phyloP scores from a whole-genome alignment of 2,888 invertebrate genomes.

The Diachrysia chrysitis region DNA sequence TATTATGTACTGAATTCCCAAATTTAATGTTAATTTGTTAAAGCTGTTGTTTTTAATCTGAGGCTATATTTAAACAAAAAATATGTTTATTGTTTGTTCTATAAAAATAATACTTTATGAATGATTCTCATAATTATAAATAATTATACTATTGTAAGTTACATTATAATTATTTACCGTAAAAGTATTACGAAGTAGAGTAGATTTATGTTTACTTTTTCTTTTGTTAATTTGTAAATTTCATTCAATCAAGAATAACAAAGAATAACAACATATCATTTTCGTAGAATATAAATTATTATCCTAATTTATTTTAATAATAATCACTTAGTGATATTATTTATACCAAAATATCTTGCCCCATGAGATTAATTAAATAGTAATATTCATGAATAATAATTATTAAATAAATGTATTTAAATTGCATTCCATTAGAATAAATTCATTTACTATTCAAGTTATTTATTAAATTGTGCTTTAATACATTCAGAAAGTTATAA shows the following conservation, averaged over 20 bases:
- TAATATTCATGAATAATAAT: conserved; percentile 29
- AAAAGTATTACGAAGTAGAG: conserved; percentile 78
- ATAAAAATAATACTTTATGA: conserved; percentile 39
- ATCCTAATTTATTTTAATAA: conserved; percentile 35
- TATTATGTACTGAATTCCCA: background rate
- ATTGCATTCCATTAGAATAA: conserved; percentile 49
- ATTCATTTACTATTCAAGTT: conserved; percentile 17
- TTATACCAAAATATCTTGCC: conserved; percentile 64
- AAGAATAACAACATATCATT: conserved; percentile 86
- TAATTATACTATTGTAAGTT: conserved; percentile 30
- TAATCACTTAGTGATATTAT: conserved; percentile 50
- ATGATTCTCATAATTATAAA: conserved; percentile 51
- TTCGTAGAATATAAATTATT: conserved; percentile 54
- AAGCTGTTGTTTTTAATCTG: background rate
- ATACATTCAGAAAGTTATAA: conserved; percentile 9
- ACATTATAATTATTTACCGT: conserved; percentile 68
- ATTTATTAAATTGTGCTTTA: conserved; percentile 20
- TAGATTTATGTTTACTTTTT: conserved; percentile 60
- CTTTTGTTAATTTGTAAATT: conserved; percentile 46
- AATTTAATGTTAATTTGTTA: background rate
- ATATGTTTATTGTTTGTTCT: background rate
- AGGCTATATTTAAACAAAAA: background rate
- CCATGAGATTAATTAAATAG: conserved; percentile 53
- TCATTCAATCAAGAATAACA: conserved; percentile 80
- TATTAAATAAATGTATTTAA: conserved; percentile 24